These are phyloP conservation scores for Acanthiza pusilla DNA, from an alignment of 2,797 vertebrate genomes.

Conservation along the genomic window DNA sequence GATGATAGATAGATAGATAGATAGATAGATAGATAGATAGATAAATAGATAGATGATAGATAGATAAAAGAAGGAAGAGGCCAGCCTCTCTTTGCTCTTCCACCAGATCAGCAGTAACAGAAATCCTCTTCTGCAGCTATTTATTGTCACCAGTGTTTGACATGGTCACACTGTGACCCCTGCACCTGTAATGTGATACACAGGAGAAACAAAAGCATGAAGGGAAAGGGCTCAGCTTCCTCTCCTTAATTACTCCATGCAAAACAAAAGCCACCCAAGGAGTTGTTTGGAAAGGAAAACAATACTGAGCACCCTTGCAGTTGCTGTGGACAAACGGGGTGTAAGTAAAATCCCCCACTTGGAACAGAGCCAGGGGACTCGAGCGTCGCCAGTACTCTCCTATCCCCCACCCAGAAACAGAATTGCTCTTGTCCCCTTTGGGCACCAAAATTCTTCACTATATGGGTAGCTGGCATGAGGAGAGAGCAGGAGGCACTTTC, in stretches of 20 bases:
- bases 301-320: background rate
- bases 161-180: background rate
- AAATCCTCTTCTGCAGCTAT: conserved; percentile 32
- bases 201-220: conserved; percentile 42
- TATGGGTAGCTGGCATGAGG: background rate
- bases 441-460: background rate
- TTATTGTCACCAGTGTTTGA: conserved; percentile 25
- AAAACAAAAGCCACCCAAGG: background rate
- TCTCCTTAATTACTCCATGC: conserved; percentile 28
- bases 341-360: background rate
- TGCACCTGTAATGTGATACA: conserved; percentile 47
- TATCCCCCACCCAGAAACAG: background rate
- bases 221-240: conserved; percentile 56
- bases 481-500: background rate
- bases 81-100: background rate
- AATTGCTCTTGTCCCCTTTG: background rate
- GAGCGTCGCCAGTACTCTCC: background rate
- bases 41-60: background rate
- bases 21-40: background rate
- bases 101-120: background rate
- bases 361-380: background rate
- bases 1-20: background rate
- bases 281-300: conserved; percentile 32
- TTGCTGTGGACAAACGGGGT: background rate
- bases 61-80: background rate